phyloP scores from a whole-genome alignment of 1,140 invertebrate genomes.

The Lethrus apterus region DNA sequence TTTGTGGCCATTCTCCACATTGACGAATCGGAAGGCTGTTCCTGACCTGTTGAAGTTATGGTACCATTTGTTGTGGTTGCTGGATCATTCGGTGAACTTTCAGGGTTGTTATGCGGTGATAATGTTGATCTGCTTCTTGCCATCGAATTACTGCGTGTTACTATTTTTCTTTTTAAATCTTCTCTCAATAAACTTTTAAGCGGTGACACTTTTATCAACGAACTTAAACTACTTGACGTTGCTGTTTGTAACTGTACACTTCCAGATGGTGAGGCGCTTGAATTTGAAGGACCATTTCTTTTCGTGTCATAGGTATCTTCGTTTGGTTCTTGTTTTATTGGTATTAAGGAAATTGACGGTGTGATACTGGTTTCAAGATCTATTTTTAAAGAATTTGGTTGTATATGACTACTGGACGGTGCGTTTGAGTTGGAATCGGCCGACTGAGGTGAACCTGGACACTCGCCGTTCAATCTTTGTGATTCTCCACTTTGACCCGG shows the following conservation, averaged over 20 bases:
- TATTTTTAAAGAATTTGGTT: conserved; percentile 39
- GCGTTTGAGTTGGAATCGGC: conserved; percentile 67
- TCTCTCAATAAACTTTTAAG: conserved; percentile 74
- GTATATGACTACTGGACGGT: conserved; percentile 56
- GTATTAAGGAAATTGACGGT: conserved; percentile 77
- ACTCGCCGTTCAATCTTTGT: conserved; percentile 45
- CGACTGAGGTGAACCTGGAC: conserved; percentile 66
- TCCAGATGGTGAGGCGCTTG: conserved; percentile 33
- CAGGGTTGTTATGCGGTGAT: conserved; percentile 34
- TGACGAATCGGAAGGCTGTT: conserved; percentile 40
- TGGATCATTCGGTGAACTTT: conserved; percentile 32
- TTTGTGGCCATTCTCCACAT: conserved; percentile 36
- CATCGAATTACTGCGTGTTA: conserved; percentile 47
- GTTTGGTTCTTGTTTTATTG: conserved; percentile 68
- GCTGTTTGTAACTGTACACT: conserved; percentile 39
- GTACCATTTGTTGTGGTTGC: conserved; percentile 51
- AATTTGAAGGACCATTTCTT: conserved; percentile 35
- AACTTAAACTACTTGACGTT: conserved; percentile 56
- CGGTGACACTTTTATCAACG: conserved; percentile 71
- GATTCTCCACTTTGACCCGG: conserved; percentile 38
- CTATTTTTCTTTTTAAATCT: conserved; percentile 68
- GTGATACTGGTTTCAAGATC: conserved; percentile 56
- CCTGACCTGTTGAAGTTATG: conserved; percentile 56
- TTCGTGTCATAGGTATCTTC: conserved; percentile 33
- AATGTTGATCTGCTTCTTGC: conserved; percentile 28